Conservation (phyloP, 37 sponge, comb jelly and placozoan species). For the Aplysina aerophoba region DNA sequence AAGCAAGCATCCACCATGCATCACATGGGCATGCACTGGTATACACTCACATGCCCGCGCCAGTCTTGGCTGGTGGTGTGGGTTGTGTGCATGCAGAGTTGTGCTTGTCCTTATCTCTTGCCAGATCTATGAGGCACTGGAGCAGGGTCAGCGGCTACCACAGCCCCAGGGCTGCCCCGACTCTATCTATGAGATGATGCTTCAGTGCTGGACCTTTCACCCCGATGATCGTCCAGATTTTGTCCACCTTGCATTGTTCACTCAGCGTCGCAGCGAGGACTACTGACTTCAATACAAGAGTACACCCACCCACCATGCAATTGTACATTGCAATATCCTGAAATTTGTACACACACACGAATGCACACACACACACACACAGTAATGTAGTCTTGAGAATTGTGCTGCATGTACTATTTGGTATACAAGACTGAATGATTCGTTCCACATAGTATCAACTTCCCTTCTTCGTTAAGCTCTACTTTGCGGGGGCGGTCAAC, state of each 20-base stretch:
- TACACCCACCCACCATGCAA: too few species aligned
- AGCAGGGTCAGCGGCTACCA: slow-evolving; percentile 23
- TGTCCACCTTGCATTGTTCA: background rate
- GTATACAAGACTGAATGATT: slow-evolving; percentile 47
- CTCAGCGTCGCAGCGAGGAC: too few species aligned
- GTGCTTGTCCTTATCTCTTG: background rate
- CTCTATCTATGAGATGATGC: slow-evolving; percentile 41
- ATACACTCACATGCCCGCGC: background rate
- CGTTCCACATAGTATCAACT: slow-evolving; percentile 49
- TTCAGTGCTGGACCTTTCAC: slow-evolving; percentile 52
- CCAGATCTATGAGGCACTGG: background rate
- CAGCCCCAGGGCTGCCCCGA: background rate
- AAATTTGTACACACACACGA: background rate
- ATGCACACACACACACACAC: background rate
- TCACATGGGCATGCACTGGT: background rate
- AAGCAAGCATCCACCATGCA: background rate
- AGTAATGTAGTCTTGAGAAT: too few species aligned
- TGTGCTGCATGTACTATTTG: background rate
- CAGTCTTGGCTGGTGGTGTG: background rate
- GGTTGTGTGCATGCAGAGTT: background rate
- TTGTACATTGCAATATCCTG: too few species aligned
- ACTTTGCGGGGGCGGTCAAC: slow-evolving; percentile 21
- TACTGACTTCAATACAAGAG: too few species aligned
- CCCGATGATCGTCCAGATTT: slow-evolving; percentile 51
- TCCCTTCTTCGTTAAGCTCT: background rate